Percentiles rank a stretch among this genome's conserved stretches.
These are phyloP conservation scores for Falco berigora DNA, from an alignment of 2,797 vertebrate genomes.

Conservation along the genomic window DNA sequence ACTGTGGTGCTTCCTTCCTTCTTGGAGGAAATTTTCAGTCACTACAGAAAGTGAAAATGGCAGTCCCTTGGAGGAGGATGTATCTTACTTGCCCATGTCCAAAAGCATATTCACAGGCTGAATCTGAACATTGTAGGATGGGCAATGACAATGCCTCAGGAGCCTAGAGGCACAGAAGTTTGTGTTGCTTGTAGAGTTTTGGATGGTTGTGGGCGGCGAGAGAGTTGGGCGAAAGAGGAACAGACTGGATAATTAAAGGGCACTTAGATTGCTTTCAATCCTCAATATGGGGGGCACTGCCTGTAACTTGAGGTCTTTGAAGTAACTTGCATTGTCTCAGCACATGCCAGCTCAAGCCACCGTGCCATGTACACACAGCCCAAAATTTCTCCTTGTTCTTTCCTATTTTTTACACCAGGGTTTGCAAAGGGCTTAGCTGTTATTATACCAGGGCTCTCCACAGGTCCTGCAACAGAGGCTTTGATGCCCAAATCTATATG, in stretches of 20 bases:
- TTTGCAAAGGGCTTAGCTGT: neutral
- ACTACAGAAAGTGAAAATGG: fast-evolving
- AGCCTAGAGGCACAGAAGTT: neutral
- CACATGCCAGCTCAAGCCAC: neutral
- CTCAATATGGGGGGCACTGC: neutral
- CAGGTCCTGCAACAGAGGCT: neutral
- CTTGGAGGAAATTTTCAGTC: neutral
- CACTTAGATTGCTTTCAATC: neutral
- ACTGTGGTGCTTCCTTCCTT: neutral
- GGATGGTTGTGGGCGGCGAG: fast-evolving
- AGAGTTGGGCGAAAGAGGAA: neutral
- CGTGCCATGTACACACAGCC: neutral
- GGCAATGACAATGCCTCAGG: neutral
- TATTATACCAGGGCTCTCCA: neutral
- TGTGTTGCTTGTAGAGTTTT: neutral
- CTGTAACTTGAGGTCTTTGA: neutral
- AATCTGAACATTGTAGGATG: neutral
- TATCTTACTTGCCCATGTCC: neutral
- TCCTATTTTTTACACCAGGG: neutral
- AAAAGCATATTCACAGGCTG: neutral
- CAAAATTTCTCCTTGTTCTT: neutral
- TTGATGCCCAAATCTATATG: neutral
- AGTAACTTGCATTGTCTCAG: neutral
- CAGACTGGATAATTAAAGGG: neutral
- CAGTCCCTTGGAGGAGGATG: neutral